Conservation (phyloP, 2,888 invertebrate genomes). For the Malthinus seriepunctatus region DNA sequence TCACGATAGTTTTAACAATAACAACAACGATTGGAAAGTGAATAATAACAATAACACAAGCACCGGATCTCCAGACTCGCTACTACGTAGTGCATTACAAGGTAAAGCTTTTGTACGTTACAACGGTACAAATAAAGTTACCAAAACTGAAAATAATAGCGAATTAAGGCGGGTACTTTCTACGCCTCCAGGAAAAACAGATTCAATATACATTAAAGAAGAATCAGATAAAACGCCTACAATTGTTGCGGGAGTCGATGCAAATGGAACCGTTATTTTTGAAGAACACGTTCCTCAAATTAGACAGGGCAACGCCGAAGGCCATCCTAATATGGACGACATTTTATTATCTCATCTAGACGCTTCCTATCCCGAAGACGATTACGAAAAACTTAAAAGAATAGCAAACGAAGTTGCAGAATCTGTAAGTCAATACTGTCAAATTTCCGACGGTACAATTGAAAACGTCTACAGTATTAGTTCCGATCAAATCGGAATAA, state of each 20-base stretch:
- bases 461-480: slow-evolving; percentile 60
- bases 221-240: slow-evolving; percentile 49
- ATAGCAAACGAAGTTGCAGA: slow-evolving; percentile 83
- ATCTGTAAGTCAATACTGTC: slow-evolving; percentile 73
- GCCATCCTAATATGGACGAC: slow-evolving; percentile 64
- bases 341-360: slow-evolving; percentile 70
- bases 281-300: slow-evolving; percentile 50
- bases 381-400: slow-evolving; percentile 82
- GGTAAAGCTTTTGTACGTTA: slow-evolving; percentile 66
- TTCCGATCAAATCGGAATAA: slow-evolving; percentile 49
- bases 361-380: slow-evolving; percentile 68
- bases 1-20: slow-evolving; percentile 63
- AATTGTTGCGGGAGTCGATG: slow-evolving; percentile 52
- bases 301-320: slow-evolving; percentile 53
- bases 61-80: slow-evolving; percentile 65
- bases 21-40: slow-evolving; percentile 83
- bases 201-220: slow-evolving; percentile 50
- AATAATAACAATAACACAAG: slow-evolving; percentile 56
- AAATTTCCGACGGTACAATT: slow-evolving; percentile 56
- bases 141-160: slow-evolving; percentile 48
- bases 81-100: slow-evolving; percentile 80
- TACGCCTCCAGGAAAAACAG: slow-evolving; percentile 54
- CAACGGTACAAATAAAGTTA: slow-evolving; percentile 46
- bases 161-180: slow-evolving; percentile 63
- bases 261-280: slow-evolving; percentile 49